phyloP scores from a whole-genome alignment of 1,140 invertebrate genomes.

The Drosophila busckii region DNA sequence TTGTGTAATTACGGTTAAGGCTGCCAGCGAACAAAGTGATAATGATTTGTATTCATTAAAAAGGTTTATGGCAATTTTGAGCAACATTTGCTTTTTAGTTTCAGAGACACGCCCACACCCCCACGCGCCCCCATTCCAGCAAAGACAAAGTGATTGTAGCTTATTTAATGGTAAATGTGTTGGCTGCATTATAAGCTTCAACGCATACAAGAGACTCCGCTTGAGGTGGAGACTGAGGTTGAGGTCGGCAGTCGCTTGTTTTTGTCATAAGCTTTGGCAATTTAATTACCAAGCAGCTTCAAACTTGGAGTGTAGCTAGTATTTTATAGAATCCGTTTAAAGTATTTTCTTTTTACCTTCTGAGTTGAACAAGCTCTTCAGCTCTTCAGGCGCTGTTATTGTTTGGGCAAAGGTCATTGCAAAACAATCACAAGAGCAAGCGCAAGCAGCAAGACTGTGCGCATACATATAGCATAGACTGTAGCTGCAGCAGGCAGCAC shows the following conservation, averaged over 20 bases:
- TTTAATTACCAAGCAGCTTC: no score
- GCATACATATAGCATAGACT: conserved; percentile 12
- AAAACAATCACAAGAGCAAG: conserved; percentile 17
- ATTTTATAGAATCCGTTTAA: no score
- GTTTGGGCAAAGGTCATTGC: conserved; percentile 6
- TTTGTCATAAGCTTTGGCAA: no score
- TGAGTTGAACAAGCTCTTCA: no score
- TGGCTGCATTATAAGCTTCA: no score
- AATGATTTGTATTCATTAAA: conserved; percentile 77
- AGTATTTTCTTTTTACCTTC: no score
- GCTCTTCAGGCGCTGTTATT: no score
- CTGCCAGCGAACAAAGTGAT: conserved; percentile 68
- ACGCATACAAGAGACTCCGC: not conserved
- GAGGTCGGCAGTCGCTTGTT: not conserved
- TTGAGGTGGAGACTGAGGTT: conserved; percentile 1
- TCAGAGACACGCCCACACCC: not conserved
- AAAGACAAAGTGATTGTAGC: conserved; percentile 37
- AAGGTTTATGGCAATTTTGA: conserved; percentile 75
- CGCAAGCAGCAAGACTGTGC: not conserved
- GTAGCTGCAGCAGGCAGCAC: conserved; percentile 43
- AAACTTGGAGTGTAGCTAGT: no score
- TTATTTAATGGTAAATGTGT: conserved; percentile 35
- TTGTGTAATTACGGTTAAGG: conserved; percentile 68
- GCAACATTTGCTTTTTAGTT: conserved; percentile 62
- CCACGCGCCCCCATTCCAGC: not conserved